Percentiles rank a stretch among this genome's conserved stretches.
These are phyloP conservation scores for Tetragnatha montana DNA, from an alignment of 2,888 invertebrate species.

Conservation along the genomic window DNA sequence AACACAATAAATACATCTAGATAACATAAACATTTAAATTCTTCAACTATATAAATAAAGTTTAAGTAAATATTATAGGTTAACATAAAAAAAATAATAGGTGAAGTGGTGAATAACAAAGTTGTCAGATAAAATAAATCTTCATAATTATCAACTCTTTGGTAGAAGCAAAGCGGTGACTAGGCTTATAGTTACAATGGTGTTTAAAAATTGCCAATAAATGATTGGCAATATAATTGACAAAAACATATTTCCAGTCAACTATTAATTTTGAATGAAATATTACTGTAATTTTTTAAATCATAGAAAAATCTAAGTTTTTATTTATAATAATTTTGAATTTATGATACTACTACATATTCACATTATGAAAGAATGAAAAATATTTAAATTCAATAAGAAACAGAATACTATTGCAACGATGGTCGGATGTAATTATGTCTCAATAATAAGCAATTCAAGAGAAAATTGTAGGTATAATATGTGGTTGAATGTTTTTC, in stretches of 20 bases:
- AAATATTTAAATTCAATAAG: too few species aligned
- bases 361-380: too few species aligned
- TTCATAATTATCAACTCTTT: conserved; percentile 26
- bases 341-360: too few species aligned
- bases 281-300: too few species aligned
- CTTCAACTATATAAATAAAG: not conserved
- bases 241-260: not conserved
- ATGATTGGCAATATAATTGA: not conserved
- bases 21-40: not conserved
- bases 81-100: not conserved
- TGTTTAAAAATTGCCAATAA: not conserved
- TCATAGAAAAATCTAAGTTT: too few species aligned
- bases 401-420: too few species aligned
- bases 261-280: too few species aligned
- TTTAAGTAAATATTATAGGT: not conserved
- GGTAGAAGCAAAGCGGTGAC: conserved; percentile 38
- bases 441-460: too few species aligned
- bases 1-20: not conserved
- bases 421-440: too few species aligned
- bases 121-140: not conserved
- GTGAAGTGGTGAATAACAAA: conserved; percentile 12
- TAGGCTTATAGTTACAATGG: conserved; percentile 8
- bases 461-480: too few species aligned
- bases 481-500: too few species aligned
- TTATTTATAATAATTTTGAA: too few species aligned